A percentile compares a stretch with the other conserved stretches of the same genome.
phyloP scores from a whole-genome alignment of 1,140 invertebrate genomes.

The Drosophila busckii region DNA sequence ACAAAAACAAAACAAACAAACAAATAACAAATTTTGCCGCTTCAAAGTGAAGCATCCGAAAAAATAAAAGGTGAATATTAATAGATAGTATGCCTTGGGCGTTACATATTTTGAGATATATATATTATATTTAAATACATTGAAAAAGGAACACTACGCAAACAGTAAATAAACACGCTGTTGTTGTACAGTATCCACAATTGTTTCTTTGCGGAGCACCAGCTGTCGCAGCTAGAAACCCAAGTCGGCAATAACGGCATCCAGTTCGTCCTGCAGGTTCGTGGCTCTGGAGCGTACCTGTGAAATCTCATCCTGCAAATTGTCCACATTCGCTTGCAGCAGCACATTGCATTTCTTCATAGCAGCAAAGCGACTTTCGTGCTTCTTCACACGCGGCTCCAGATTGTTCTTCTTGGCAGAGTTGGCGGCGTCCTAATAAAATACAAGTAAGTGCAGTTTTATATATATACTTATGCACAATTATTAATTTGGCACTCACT shows the following conservation, averaged over 20 bases:
- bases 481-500: constrained; percentile 60
- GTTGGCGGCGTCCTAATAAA: constrained; percentile 81
- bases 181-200: too few relatives aligned
- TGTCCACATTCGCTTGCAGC: constrained; percentile 90
- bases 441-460: constrained; percentile 52
- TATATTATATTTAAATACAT: constrained; percentile 61
- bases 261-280: constrained; percentile 88
- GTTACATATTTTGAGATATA: constrained; percentile 30
- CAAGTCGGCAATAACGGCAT: constrained; percentile 81
- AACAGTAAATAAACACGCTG: constrained; percentile 56
- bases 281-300: constrained; percentile 89
- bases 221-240: constrained; percentile 58
- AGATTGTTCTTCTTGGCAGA: constrained; percentile 84
- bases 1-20: constrained; percentile 12
- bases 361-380: constrained; percentile 87
- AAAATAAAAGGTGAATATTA: constrained; percentile 7
- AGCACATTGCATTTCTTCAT: constrained; percentile 92
- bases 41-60: too few relatives aligned
- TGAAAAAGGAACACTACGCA: constrained; percentile 62
- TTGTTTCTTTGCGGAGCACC: too few relatives aligned
- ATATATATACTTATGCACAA: not conserved
- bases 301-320: constrained; percentile 89
- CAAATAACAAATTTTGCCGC: constrained; percentile 2
- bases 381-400: constrained; percentile 83
- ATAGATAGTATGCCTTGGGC: constrained; percentile 25